Evolutionary conservation across 1,140 invertebrate species (phyloP).

Genomic region (Drosophila aff.): DNA sequence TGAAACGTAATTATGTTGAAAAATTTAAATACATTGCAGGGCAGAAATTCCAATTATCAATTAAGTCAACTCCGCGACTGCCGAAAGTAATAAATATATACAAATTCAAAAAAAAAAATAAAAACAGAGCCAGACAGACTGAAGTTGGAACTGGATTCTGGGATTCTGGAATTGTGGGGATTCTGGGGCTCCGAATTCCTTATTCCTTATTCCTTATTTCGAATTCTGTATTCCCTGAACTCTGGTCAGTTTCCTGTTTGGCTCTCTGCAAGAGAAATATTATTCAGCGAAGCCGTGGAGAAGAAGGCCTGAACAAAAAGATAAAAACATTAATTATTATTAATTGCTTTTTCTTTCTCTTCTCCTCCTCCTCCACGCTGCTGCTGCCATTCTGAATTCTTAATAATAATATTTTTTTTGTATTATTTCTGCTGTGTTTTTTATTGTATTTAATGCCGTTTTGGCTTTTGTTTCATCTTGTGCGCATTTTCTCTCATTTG

Average conservation of each 20-base stretch:
- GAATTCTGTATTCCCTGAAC: conserved; percentile 19
- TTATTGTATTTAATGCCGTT: conserved; percentile 56
- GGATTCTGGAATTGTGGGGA: conserved; percentile 1
- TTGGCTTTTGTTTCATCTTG: conserved; percentile 69
- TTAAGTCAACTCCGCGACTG: conserved; percentile 66
- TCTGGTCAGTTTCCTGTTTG: conserved; percentile 43
- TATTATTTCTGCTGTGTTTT: conserved; percentile 34
- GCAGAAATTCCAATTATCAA: conserved; percentile 81
- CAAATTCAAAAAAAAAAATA: conserved; percentile 14
- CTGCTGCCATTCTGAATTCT: conserved; percentile 39
- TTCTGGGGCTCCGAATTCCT: conserved; percentile 10
- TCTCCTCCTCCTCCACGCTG: not conserved
- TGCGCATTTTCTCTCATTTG: conserved; percentile 44
- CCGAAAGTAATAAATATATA: conserved; percentile 71
- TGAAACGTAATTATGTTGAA: conserved; percentile 79
- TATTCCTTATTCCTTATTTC: conserved; percentile 13
- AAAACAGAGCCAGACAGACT: not conserved
- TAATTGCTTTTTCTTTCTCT: conserved; percentile 68
- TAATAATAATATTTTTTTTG: conserved; percentile 62
- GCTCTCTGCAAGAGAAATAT: conserved; percentile 27
- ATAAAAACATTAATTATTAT: conserved; percentile 84
- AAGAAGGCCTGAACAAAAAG: conserved; percentile 62
- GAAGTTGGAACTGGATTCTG: conserved; percentile 31
- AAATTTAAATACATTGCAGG: conserved; percentile 77
- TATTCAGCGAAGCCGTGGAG: conserved; percentile 23